Base-by-base conservation (phyloP, 92 coral and sea anemone species). In the Umimayanthus kanabou region DNA sequence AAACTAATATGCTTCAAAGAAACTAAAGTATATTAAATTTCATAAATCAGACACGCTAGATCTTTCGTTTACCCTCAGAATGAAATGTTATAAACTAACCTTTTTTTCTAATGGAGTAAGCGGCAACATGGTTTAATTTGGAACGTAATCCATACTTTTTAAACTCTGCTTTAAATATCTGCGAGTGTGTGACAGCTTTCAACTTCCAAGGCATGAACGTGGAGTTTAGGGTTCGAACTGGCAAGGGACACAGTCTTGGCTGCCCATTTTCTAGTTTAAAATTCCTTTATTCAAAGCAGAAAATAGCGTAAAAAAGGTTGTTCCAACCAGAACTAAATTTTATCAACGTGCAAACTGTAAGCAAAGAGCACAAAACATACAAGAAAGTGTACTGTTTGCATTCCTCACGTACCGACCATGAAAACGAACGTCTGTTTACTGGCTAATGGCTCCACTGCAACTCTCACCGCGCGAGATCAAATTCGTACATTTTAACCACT, bases 321-420 rank as follows among this genome's bases (percentile, higher is more conserved):
- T 83, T 29, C 1, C 58, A 50, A 29, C 15, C 23, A 70, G 18
- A 40, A 82, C 16, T 45, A 69, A 73, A 73, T 26, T 39, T 9
- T 29, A 37, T 50, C 49, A 81, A 39, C 20, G 28, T 43, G 23
- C 53, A 20, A 26, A 15, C 47, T 25, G 5, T 2, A 20, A 25
- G 76, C 13, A 33, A 81, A 9, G 30, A 22, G 16, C 18, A 14
- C 66, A 43, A 73, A 47, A 83, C 49, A 69, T 28, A 42, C 45
- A 70, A 43, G 37, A 58, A 26, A 33, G 33, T 39, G 28, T 33
- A 80, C 10, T 80, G 30, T 83, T 83, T 83, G 87, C 87, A 83
- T 83, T 83, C 87, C 87, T 83, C 22, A 1, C 87, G 87, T 69
- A 69, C 87, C 57, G 77, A 11, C 53, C 25, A n/a, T 69, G 78